These are phyloP conservation scores for Drosophila pseudoobscura DNA, from an alignment of 1,140 invertebrate species.

Conservation along the genomic window DNA sequence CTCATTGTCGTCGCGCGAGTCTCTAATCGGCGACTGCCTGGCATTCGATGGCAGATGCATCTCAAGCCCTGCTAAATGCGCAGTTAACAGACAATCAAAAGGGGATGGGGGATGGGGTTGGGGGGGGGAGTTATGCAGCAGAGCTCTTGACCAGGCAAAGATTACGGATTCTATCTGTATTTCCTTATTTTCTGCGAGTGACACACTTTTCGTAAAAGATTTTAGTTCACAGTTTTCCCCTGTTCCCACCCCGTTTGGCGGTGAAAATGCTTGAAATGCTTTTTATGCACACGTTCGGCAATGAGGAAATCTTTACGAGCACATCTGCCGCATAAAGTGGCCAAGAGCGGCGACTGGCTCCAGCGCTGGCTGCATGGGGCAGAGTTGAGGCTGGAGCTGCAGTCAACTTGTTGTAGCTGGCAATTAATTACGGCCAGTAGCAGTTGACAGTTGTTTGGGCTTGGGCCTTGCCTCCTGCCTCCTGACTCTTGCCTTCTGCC, in stretches of 20 bases:
- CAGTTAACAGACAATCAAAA: constrained; percentile 32
- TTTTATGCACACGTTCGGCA: constrained; percentile 78
- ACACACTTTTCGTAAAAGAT: constrained; percentile 62
- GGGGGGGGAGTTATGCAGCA: no score
- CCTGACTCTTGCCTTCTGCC: not conserved
- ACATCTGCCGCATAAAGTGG: constrained; percentile 79
- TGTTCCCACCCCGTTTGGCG: not conserved
- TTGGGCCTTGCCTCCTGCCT: constrained; percentile 19
- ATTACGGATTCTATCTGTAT: no score
- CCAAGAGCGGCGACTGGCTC: constrained; percentile 19
- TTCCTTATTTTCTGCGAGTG: constrained; percentile 25
- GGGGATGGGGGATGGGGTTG: no score
- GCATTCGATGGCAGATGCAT: constrained; percentile 49
- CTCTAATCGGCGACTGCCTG: constrained; percentile 32
- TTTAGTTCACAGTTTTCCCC: constrained; percentile 38
- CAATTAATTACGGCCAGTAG: constrained; percentile 68
- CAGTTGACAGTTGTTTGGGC: constrained; percentile 49
- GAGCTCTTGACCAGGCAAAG: no score
- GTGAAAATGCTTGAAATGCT: constrained; percentile 72
- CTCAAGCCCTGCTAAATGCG: constrained; percentile 53
- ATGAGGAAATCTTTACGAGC: constrained; percentile 81
- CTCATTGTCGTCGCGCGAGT: constrained; percentile 51
- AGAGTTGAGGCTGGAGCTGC: constrained; percentile 32
- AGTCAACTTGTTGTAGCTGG: constrained; percentile 63
- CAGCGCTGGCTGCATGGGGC: constrained; percentile 10